Evolutionary conservation across 2,113 vertebrate species (phyloP).

Genomic region (Beaufortia kweichowensis): DNA sequence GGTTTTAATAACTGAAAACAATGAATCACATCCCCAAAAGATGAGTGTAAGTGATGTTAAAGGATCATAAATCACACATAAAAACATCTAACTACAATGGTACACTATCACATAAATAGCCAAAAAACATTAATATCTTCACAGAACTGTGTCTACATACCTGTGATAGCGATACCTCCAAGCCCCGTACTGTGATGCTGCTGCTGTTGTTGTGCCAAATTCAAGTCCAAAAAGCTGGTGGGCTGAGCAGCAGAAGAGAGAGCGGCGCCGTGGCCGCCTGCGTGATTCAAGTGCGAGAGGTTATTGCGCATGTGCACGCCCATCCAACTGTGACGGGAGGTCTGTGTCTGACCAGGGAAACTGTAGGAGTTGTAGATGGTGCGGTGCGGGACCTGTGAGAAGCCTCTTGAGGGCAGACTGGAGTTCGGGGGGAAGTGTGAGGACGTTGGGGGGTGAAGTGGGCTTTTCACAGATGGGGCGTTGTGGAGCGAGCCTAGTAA

Average conservation of each 20-base stretch:
- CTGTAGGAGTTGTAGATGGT: constrained; percentile 86
- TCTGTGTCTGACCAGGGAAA: constrained; percentile 83
- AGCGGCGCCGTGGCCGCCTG: constrained; percentile 62
- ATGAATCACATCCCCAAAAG: no score
- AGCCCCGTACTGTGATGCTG: constrained; percentile 88
- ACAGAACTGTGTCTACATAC: constrained; percentile 79
- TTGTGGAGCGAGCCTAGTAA: constrained; percentile 72
- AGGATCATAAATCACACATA: no score
- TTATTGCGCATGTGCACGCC: constrained; percentile 81
- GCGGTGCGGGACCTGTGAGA: constrained; percentile 83
- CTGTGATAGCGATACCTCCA: constrained; percentile 89
- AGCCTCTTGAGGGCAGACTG: constrained; percentile 80
- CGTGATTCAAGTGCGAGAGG: constrained; percentile 78
- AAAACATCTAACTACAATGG: no score
- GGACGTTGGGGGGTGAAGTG: constrained; percentile 21
- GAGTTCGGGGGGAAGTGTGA: constrained; percentile 77
- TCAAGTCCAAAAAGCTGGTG: constrained; percentile 92
- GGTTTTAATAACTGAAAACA: no score
- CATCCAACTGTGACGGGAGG: constrained; percentile 88
- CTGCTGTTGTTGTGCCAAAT: constrained; percentile 83
- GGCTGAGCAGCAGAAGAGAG: constrained; percentile 82
- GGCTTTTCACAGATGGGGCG: constrained; percentile 41
- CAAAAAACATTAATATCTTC: no score
- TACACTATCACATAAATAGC: no score
- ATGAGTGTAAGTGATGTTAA: no score